Evolutionary conservation across 2,113 vertebrate species (phyloP).

Genomic region (Stictonetta naevosa): DNA sequence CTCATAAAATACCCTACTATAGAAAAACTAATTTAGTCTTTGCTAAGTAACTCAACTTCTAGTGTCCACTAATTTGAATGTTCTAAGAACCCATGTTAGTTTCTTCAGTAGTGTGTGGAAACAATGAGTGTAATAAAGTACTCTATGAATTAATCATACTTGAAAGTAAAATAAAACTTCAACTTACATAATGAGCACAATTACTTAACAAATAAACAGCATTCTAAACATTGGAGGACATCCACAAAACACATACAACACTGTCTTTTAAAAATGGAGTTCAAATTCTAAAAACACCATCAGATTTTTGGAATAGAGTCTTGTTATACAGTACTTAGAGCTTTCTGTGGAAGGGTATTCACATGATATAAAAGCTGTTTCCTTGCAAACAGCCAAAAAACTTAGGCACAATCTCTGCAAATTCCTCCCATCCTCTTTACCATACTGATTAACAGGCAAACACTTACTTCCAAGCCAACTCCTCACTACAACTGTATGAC

Average conservation of each 20-base stretch:
- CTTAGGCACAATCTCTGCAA: not conserved
- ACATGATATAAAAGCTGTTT: not conserved
- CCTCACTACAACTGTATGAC: not conserved
- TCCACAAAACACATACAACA: not conserved
- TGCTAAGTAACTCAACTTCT: not conserved
- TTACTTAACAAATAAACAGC: not conserved
- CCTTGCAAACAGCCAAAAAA: not conserved
- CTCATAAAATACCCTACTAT: not conserved
- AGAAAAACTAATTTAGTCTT: slow-evolving; percentile 14
- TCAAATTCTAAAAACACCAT: not conserved
- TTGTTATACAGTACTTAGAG: not conserved
- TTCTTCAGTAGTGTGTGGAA: not conserved
- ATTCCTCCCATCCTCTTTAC: not conserved
- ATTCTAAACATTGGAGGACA: not conserved
- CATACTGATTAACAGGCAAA: not conserved
- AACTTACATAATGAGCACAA: not conserved
- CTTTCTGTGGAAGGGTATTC: not conserved
- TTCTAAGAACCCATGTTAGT: not conserved
- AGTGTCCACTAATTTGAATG: not conserved
- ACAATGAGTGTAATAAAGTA: not conserved
- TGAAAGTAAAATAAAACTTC: not conserved
- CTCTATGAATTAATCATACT: not conserved
- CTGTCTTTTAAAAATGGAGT: not conserved
- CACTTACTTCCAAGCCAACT: not conserved
- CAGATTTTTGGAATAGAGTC: not conserved